phyloP scores from a whole-genome alignment of 2,113 vertebrate genomes.

The Sterna hirundo region DNA sequence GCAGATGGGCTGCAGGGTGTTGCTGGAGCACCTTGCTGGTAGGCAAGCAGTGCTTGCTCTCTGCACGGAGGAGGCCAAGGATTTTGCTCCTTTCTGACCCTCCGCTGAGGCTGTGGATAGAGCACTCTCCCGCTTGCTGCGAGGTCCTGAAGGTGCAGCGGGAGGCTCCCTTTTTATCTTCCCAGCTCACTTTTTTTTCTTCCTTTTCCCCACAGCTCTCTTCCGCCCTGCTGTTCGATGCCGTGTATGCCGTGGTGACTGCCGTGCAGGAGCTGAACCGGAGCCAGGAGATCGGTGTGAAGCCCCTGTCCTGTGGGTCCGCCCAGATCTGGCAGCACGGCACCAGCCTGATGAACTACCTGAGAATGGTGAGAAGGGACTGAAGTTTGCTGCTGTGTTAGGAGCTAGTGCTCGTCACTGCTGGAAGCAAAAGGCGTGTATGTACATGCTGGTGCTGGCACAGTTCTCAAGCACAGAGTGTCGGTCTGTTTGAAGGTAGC shows the following conservation, averaged over 20 bases:
- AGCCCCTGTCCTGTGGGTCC: slow-evolving; percentile 94
- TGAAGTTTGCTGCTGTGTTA: not conserved
- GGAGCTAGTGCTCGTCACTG: not conserved
- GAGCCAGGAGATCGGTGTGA: slow-evolving; percentile 96
- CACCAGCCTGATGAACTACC: slow-evolving; percentile 99
- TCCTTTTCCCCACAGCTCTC: slow-evolving; percentile 80
- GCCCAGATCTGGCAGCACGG: slow-evolving; percentile 99
- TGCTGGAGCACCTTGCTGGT: not conserved
- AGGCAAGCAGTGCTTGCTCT: not conserved
- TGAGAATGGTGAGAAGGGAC: slow-evolving; percentile 91
- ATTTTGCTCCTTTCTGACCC: not conserved
- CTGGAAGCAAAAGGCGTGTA: not conserved
- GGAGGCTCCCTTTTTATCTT: not conserved
- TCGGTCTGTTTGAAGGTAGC: not conserved
- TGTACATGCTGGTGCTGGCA: not conserved
- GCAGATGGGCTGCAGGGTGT: not conserved
- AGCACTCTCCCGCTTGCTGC: not conserved
- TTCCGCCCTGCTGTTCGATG: slow-evolving; percentile 92
- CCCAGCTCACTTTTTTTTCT: too few species aligned
- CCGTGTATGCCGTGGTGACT: slow-evolving; percentile 89
- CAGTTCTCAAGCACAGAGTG: not conserved
- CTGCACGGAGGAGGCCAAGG: not conserved
- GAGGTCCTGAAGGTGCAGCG: rapidly evolving
- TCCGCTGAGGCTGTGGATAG: rapidly evolving
- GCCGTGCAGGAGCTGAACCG: slow-evolving; percentile 96